Evolutionary conservation across 2,888 invertebrate genomes (phyloP).

Genomic region (Cepaea hortensis): DNA sequence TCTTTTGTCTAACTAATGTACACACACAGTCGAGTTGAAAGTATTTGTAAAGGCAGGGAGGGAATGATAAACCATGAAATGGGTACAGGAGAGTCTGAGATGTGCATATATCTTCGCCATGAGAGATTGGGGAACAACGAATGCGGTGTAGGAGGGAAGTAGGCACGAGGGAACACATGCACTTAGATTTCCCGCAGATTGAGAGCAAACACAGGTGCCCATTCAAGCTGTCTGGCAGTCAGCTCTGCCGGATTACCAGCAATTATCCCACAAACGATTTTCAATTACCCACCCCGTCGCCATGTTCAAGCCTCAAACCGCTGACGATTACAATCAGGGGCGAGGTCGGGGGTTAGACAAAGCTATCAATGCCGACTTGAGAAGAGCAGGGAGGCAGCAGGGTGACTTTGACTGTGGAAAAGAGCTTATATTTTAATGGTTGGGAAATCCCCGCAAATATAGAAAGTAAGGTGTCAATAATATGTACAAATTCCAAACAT

Average conservation of each 20-base stretch:
- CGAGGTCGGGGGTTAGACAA: neutral
- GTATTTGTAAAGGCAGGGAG: neutral
- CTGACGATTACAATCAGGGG: neutral
- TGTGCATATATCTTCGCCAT: too few species aligned
- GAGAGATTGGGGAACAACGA: too few species aligned
- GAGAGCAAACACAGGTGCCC: slow-evolving; percentile 5
- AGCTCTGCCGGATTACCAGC: neutral
- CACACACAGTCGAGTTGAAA: neutral
- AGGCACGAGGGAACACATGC: neutral
- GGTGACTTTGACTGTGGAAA: neutral
- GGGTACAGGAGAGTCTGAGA: too few species aligned
- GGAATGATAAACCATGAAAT: neutral
- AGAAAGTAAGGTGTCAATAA: neutral
- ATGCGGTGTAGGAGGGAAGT: too few species aligned
- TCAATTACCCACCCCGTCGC: slow-evolving; percentile 22
- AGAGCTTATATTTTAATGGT: neutral
- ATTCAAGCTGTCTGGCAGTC: neutral
- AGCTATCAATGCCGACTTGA: neutral
- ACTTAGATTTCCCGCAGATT: neutral
- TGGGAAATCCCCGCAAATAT: neutral
- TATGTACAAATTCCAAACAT: too few species aligned
- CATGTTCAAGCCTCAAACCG: neutral
- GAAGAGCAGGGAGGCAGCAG: neutral
- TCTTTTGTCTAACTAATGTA: too few species aligned
- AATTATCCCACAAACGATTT: neutral